Base-by-base conservation (phyloP, 2,113 vertebrate species). In the Equus przewalskii region DNA sequence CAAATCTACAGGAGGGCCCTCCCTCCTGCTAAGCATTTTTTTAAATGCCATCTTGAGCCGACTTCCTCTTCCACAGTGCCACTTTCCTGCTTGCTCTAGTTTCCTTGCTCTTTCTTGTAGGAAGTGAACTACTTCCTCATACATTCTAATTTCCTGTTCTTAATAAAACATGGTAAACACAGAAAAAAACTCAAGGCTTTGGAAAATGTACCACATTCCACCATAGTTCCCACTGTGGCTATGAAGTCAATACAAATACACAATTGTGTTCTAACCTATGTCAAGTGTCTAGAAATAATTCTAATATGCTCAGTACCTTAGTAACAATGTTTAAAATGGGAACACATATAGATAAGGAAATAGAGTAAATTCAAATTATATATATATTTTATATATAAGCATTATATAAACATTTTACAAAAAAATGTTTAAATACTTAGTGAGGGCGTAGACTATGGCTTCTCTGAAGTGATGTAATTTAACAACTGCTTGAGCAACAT, bases 301-400 rank as follows among this genome's bases (percentile, higher is more conserved):
- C 28, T 54, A 87, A 83, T 24, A 12, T 4, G 9, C 28, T 54
- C 51, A 36, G 8, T 44, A 76, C 67, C 67, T 65, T 44, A 69
- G 62, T 44, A 72, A 51, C 22, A 46, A 79, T 30, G n/a, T 89
- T 94, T 93, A 56, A 75, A 89, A 54, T 1, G 82, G 22, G 49
- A 89, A 67, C 51, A 49, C 0, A 12, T 7, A 6, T 14, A 70
- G 10, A 24, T 16, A 41, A 70, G 14, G 33, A 94, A 49, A 73
- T 49, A 67, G 3, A 81, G 72, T 36, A 85, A 46, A 97, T 41
- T 36, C 36, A 67, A 87, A 60, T 18, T 41, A 41, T 41, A 41
- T 41, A 41, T 41, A 41, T 41, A 41, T 41, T 41, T 41, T 41
- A 41, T 41, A 41, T 41, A 41, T 41, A 41, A 51, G 73, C 22